Evolutionary conservation across 2,888 invertebrate species (phyloP), one percentile per base, ranked within the genome.

Genomic region (Philereme transversata): DNA sequence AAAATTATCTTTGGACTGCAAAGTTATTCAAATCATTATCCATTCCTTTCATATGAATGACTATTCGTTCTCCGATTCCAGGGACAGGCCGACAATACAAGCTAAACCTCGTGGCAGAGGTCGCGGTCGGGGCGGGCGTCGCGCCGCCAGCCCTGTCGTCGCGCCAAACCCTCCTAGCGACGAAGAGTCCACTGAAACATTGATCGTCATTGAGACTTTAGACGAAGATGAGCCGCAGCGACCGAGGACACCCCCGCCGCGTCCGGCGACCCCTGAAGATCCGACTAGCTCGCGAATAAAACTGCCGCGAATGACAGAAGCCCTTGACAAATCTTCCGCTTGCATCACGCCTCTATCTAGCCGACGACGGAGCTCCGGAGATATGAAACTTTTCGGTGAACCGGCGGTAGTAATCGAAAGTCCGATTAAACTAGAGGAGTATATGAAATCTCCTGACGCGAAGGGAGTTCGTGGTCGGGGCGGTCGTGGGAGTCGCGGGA

Each of bases 301-400:
- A 66, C 77, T 90, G 50, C 91, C 91, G n/a, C 79, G 91, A 0
- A 87, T 91, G 87, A 91, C 91, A 3, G 92, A 91, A 64, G 90
- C 90, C 4, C 75, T 91, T 4, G 90, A 91, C 65, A 88, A 90
- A 53, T 85, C 88, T 76, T 86, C 87, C 0, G 81, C 77, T 4
- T 87, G 86, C 61, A 72, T 81, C 4, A 88, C 90, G 4, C 87
- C 90, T 9, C 72, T 90, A 38, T 78, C 87, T 33, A 88, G 87
- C 64, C 78, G 88, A 44, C 77, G 84, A 36, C 76, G 83, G 34
- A 81, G 73, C 56, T 82, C 84, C 1, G 76, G 79, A 2, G 74
- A 82, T 10, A 67, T 79, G 51, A 82, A 80, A 41, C 64, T 81
- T 33, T 81, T 81, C 50, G 76, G 75, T 36, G 84, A 86, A 47